A percentile compares a stretch with the other conserved stretches of the same genome.
phyloP scores from a whole-genome alignment of 1,140 invertebrate genomes.

The Temnothorax curvispinosus region DNA sequence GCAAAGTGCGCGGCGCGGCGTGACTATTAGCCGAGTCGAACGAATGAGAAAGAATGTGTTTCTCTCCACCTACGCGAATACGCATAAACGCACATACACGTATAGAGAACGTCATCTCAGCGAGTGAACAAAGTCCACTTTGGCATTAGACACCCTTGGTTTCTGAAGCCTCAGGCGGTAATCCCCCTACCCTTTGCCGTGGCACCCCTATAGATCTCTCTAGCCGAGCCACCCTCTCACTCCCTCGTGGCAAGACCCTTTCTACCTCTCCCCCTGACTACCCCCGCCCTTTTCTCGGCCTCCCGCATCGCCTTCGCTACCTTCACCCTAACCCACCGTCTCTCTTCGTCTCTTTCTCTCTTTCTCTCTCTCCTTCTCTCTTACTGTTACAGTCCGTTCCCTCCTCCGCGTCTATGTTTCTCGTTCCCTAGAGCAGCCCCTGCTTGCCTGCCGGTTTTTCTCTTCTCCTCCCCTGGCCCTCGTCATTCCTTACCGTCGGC shows the following conservation, averaged over 20 bases:
- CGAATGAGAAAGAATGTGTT: background rate
- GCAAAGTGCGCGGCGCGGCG: background rate
- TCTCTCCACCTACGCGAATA: conserved; percentile 6
- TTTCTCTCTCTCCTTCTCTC: conserved; percentile 40
- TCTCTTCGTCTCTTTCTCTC: conserved; percentile 32
- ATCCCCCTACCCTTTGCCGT: conserved; percentile 77
- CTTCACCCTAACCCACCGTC: conserved; percentile 64
- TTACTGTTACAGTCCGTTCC: conserved; percentile 49
- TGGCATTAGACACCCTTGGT: conserved; percentile 82
- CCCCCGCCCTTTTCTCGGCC: conserved; percentile 53
- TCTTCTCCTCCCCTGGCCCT: conserved; percentile 32
- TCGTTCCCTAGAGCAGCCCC: conserved; percentile 75
- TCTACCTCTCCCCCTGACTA: conserved; percentile 61
- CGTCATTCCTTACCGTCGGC: conserved; percentile 45
- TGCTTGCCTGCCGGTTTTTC: conserved; percentile 60
- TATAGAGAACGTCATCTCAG: conserved; percentile 77
- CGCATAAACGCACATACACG: background rate
- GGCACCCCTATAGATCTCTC: conserved; percentile 80
- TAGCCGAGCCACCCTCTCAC: conserved; percentile 65
- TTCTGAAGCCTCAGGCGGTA: conserved; percentile 81
- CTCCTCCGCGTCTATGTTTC: conserved; percentile 69
- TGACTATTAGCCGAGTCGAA: background rate
- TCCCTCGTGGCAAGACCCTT: conserved; percentile 59
- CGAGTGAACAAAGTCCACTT: conserved; percentile 81
- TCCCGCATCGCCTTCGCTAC: conserved; percentile 62